These are phyloP conservation scores for Stenolophus ochropezus DNA, from an alignment of 2,888 invertebrate species.

Conservation along the genomic window DNA sequence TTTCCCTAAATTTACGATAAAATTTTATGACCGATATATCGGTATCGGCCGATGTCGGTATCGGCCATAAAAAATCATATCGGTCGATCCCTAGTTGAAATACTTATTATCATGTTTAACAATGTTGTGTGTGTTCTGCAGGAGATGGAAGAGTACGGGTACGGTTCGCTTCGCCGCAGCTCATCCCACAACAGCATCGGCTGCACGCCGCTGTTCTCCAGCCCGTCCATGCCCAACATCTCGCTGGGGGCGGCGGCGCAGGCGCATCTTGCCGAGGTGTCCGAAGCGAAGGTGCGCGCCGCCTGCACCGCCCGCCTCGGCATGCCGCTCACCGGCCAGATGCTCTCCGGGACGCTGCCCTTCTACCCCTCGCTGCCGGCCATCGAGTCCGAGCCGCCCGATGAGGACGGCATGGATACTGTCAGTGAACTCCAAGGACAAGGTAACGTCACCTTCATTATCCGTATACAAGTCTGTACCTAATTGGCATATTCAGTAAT, in stretches of 20 bases:
- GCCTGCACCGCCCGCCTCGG: conserved; percentile 81
- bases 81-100: no score
- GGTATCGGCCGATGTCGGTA: no score
- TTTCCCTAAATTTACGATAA: no score
- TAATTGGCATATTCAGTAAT: no score
- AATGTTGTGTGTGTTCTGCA: no score
- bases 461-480: no score
- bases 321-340: conserved; percentile 79
- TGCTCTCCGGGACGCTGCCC: conserved; percentile 81
- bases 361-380: conserved; percentile 83
- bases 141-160: conserved; percentile 61
- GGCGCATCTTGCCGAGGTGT: conserved; percentile 73
- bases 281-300: conserved; percentile 87
- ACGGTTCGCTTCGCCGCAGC: conserved; percentile 78
- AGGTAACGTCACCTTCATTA: conserved; percentile 2
- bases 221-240: conserved; percentile 98
- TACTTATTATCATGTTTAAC: no score
- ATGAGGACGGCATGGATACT: conserved; percentile 75
- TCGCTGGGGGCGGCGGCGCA: conserved; percentile 82
- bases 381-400: conserved; percentile 72
- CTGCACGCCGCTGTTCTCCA: conserved; percentile 85
- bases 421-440: conserved; percentile 71
- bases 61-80: no score
- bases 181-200: conserved; percentile 75
- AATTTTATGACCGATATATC: no score